These are phyloP conservation scores for Campylomormyrus numenius DNA, from an alignment of 2,113 vertebrate species.

Conservation along the genomic window DNA sequence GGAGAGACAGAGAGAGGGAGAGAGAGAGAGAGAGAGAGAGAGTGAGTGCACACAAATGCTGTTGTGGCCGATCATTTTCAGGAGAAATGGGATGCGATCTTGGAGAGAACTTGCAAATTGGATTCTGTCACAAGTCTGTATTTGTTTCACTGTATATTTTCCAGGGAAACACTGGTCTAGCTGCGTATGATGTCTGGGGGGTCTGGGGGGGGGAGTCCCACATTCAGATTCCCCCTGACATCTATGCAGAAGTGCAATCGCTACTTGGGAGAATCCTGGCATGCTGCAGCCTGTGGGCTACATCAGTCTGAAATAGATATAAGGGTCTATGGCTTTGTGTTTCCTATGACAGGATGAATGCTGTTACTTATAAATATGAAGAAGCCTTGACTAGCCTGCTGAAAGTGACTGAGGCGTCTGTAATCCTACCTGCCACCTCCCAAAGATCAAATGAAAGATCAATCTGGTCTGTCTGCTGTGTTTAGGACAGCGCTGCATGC, in stretches of 20 bases:
- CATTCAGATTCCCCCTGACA: neutral
- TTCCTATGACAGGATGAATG: neutral
- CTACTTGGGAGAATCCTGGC: neutral
- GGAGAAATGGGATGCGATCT: neutral
- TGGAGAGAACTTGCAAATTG: neutral
- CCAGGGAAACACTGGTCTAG: neutral
- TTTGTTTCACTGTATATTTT: neutral
- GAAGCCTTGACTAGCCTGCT: neutral
- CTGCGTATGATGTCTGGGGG: neutral
- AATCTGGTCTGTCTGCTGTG: neutral
- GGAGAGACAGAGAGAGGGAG: neutral
- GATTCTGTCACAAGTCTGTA: neutral
- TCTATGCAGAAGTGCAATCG: neutral
- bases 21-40: neutral
- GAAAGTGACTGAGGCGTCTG: neutral
- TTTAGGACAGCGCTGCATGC: neutral
- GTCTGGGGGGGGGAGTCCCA: neutral
- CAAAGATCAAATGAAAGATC: neutral
- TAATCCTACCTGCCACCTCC: neutral
- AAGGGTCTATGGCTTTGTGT: neutral
- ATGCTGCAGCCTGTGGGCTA: neutral
- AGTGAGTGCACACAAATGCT: neutral
- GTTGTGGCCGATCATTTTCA: neutral
- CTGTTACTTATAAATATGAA: neutral
- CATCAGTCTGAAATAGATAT: neutral